Conservation (phyloP, 2,113 vertebrate genomes). For the Talpa occidentalis region DNA sequence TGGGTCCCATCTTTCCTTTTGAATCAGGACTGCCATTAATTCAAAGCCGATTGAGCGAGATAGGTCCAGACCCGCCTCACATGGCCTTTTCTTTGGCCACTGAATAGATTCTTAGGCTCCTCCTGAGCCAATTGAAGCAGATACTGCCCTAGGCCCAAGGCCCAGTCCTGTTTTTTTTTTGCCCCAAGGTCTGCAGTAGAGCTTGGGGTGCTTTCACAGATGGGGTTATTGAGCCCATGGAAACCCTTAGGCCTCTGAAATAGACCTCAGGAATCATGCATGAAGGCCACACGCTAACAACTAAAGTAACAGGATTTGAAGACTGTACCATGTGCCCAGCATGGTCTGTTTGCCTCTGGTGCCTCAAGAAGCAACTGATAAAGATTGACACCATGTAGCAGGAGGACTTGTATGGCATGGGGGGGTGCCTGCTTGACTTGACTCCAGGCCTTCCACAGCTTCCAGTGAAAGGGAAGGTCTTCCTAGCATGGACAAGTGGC, state of each 20-base stretch:
- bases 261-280: neutral
- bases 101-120: too few species aligned
- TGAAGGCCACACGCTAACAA: neutral
- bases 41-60: neutral
- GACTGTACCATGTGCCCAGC: fast-evolving
- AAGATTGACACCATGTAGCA: neutral
- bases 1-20: neutral
- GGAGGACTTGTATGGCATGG: neutral
- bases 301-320: too few species aligned
- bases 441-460: neutral
- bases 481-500: neutral
- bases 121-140: neutral
- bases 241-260: neutral
- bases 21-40: neutral
- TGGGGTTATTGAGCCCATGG: neutral
- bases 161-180: neutral
- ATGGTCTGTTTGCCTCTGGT: fast-evolving
- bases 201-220: neutral
- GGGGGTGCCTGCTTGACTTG: neutral
- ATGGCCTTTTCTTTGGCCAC: fast-evolving
- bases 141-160: neutral
- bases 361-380: neutral
- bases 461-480: neutral
- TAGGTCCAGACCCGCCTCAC: too few species aligned
- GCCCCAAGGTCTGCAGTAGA: neutral